These are phyloP conservation scores for Alviniconcha marisindica DNA, from an alignment of 1,140 invertebrate species.

Conservation along the genomic window DNA sequence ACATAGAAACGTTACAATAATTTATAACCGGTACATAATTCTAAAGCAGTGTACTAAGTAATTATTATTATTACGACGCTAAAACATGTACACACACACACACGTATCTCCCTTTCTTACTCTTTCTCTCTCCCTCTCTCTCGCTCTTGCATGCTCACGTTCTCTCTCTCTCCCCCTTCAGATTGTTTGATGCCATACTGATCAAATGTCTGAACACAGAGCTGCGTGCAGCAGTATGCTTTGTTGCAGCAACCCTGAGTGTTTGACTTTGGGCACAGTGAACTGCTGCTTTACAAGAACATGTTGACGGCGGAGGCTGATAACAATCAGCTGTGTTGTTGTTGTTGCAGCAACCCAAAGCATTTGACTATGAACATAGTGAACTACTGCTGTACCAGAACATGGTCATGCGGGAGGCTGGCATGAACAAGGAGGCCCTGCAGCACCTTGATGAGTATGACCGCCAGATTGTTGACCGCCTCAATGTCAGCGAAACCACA, in stretches of 20 bases:
- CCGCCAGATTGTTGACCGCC: conserved; percentile 94
- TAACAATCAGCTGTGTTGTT: conserved; percentile 79
- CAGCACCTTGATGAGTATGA: conserved; percentile 91
- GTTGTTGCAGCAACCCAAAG: conserved; percentile 63
- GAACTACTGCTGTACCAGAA: conserved; percentile 98
- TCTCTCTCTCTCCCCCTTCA: background rate
- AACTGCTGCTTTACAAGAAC: conserved; percentile 97
- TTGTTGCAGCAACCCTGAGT: conserved; percentile 64
- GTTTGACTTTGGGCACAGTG: conserved; percentile 96
- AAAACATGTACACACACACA: too few species aligned
- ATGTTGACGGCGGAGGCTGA: conserved; percentile 96
- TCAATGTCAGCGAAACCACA: conserved; percentile 92
- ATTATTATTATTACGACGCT: too few species aligned
- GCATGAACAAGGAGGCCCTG: conserved; percentile 88
- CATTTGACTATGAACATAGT: conserved; percentile 95
- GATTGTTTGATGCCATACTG: background rate
- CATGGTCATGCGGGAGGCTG: conserved; percentile 95
- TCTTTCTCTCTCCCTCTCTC: too few species aligned
- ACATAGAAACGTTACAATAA: too few species aligned
- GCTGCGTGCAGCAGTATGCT: background rate
- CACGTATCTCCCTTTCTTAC: too few species aligned
- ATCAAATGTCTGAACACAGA: background rate
- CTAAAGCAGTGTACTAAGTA: too few species aligned
- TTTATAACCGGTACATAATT: too few species aligned
- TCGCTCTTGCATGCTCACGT: too few species aligned